Evolutionary conservation across 2,888 invertebrate genomes (phyloP), one percentile per base, ranked within the genome.

Genomic region (Cerastis rubricosa): DNA sequence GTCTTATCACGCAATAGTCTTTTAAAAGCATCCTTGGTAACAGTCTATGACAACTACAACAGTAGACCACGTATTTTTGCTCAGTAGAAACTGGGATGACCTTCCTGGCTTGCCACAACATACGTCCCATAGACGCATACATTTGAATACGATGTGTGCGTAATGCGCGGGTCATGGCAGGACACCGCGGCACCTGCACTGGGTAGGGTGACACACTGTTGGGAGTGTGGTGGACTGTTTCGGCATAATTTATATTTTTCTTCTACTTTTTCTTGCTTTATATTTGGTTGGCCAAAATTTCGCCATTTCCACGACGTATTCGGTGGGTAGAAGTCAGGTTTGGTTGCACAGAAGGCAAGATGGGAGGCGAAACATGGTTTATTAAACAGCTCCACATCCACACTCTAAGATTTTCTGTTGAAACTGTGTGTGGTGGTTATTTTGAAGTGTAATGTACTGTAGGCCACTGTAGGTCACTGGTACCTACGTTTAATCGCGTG

Each of bases 81-180:
- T 40, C 17, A 57, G 61, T 54, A 49, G 61, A n/a, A n/a, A 45
- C 68, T 19, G 25, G 19, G 83, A 64, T 74, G 84, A 80, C 81
- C 81, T 82, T 74, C 84, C 47, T 22, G 2, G n/a, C 22, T 43
- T 51, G 70, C 12, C 70, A 57, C 25, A 65, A 59, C 74, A 59
- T 25, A 40, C 59, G 61, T 57, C 22, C 47, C 40, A 61, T 61
- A 88, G 81, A 78, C 76, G 89, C 63, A 86, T 89, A 81, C 71
- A 89, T 88, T 85, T 80, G 59, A 87, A 89, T 88, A 78, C 76
- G 57, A 86, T 86, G 81, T 74, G 80, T 76, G 40, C 35, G 83
- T 88, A 80, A 88, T 85, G 67, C 59, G 19, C 76, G 73, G 89
- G 84, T 89, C 88, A 89, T 70, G 88, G 89, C 78, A 84, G 88